Evolutionary conservation across 2,888 invertebrate genomes (phyloP).

Genomic region (Zootermopsis nevadensis): DNA sequence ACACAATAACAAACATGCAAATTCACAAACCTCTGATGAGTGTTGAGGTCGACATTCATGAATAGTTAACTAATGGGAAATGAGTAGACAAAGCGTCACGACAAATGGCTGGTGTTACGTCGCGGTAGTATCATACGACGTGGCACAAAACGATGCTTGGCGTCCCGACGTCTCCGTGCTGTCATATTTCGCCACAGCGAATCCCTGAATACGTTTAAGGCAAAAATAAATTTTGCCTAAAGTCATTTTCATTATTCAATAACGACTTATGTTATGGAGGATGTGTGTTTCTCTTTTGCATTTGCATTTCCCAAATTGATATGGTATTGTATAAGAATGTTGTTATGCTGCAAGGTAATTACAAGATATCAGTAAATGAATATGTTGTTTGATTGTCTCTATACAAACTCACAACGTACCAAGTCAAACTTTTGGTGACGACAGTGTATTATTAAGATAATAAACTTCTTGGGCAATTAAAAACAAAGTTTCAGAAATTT

Average conservation of each 20-base stretch:
- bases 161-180: neutral
- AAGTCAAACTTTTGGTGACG: too few relatives aligned
- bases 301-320: too few relatives aligned
- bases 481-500: too few relatives aligned
- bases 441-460: too few relatives aligned
- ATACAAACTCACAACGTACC: too few relatives aligned
- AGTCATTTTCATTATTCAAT: neutral
- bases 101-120: constrained; percentile 12
- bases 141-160: neutral
- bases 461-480: too few relatives aligned
- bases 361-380: too few relatives aligned
- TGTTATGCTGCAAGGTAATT: too few relatives aligned
- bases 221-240: neutral
- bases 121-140: neutral
- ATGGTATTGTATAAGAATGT: too few relatives aligned
- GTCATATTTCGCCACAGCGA: neutral
- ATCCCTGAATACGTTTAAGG: neutral
- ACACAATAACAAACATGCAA: constrained; percentile 28
- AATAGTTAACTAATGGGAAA: constrained; percentile 31
- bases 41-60: constrained; percentile 23
- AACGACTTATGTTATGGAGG: neutral
- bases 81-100: constrained; percentile 10
- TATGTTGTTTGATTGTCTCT: too few relatives aligned
- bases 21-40: constrained; percentile 26
- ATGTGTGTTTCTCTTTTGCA: too few relatives aligned